Base-by-base conservation (phyloP, 2,113 vertebrate species). In the Patagioenas fasciata region DNA sequence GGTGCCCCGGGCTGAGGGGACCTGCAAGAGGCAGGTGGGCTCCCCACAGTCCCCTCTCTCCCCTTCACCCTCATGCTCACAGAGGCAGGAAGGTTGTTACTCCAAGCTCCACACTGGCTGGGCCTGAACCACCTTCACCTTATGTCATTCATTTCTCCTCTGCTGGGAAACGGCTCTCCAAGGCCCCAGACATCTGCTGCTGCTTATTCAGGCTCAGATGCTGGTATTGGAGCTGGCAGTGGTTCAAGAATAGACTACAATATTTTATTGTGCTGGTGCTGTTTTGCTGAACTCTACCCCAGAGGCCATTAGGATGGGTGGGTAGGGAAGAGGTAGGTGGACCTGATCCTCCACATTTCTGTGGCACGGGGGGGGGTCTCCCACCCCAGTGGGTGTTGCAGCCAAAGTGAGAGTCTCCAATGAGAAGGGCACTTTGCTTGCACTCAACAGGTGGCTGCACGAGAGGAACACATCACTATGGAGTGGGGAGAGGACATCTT, bases 391-490 rank as follows among this genome's bases (percentile, higher is more conserved):
- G 5, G 14, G 15, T 66, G 16, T 32, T 80, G 62, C 72, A 64
- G 60, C 42, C 0, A 0, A 75, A 92, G 20, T 0, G 0, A 15
- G 6, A 2, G 18, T 53, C 26, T 79, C 61, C 66, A 62, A 8
- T 0, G 0, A 89, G 62, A 71, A 56, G 34, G 28, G 10, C 48
- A 54, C 42, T 58, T 58, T 42, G 5, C 42, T 89, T 62, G 42
- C 69, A 11, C n/a, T 77, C 86, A 29, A 21, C 23, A 31, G 28
- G 61, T 18, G 14, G 28, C 36, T 71, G 14, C 32, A 13, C 34
- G 69, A 58, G 36, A 21, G 40, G 14, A 85, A 29, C 21, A 31
- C 21, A 34, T 54, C 18, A 1, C 47, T 64, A 1, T 40, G 54
- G 66, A 64, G 53, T 6, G 13, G 10, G 24, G 8, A 74, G 29